Percentiles rank a stretch among this genome's conserved stretches.
Evolutionary conservation across 92 coral and sea anemone species (phyloP).

Genomic region (Palythoa heliodiscus): DNA sequence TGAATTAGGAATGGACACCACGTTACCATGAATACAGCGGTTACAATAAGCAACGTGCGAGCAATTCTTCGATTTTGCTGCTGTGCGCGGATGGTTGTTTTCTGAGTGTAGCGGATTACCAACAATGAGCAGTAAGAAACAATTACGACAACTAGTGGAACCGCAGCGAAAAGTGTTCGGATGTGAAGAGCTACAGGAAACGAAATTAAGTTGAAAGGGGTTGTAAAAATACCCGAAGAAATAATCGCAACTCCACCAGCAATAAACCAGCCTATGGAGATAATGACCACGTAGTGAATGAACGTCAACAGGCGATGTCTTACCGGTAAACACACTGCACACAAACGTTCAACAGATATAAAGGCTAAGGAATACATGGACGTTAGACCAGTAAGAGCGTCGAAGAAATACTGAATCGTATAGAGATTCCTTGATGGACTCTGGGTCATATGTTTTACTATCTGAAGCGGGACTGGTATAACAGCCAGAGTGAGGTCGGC

Average conservation of each 20-base stretch:
- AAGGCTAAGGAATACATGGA: slow-evolving; percentile 36
- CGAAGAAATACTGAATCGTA: slow-evolving; percentile 4
- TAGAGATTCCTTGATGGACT: neutral
- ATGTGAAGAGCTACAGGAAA: neutral
- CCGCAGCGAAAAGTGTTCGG: slow-evolving; percentile 8
- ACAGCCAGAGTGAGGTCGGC: slow-evolving; percentile 19
- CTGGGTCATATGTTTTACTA: neutral
- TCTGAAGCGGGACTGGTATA: neutral
- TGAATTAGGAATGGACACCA: slow-evolving; percentile 22
- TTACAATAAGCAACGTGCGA: slow-evolving; percentile 16
- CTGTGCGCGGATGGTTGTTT: neutral
- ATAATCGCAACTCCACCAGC: neutral
- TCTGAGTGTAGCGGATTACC: neutral
- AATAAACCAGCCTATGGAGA: slow-evolving; percentile 3
- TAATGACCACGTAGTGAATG: neutral
- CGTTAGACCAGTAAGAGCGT: slow-evolving; percentile 7
- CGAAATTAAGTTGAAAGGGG: neutral
- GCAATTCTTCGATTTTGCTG: slow-evolving; percentile 3
- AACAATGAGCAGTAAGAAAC: slow-evolving; percentile 1
- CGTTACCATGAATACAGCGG: slow-evolving; percentile 1
- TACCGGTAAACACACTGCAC: slow-evolving; percentile 18
- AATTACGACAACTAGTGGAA: neutral
- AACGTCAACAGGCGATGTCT: slow-evolving; percentile 12
- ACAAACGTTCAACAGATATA: slow-evolving; percentile 6
- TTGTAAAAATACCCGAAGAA: slow-evolving; percentile 5